Evolutionary conservation across 2,797 vertebrate species (phyloP), one percentile per base, ranked within the genome.

Genomic region (Octomys mimax): DNA sequence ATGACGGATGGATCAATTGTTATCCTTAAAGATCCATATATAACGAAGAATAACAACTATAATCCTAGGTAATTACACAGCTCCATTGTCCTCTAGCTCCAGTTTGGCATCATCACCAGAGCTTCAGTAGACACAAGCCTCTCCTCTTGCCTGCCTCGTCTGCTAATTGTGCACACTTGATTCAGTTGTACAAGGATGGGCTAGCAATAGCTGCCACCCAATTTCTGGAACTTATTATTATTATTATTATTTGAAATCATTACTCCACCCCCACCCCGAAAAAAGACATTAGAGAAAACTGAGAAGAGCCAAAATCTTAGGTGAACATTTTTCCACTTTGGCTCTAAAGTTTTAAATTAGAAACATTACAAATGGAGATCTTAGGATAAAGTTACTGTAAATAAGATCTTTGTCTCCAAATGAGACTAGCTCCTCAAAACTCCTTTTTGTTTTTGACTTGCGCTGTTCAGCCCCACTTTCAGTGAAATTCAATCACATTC

Each of bases 401-500:
- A 95, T 92, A 96, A 91, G 64, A 57, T 80, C 89, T 94, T 96
- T 97, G 91, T 96, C 95, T 98, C 87, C 92, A 96, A 95, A 97
- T 97, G 86, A 83, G 89, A 82, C 82, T 75, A 87, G 71, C 92
- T 97, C 89, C 97, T 97, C 92, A 96, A 97, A 97, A 82, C 36
- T 88, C 64, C 94, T 95, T 49, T 96, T 95, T 88, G 57, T 91
- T 96, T 97, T 97, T 97, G 93, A 97, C 86, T 97, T 91, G 94
- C 81, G 94, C 95, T 8, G n/a, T 77, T 96, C 85, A 77, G 94
- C 92, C 95, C 57, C 97, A 85, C 87, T 98, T 96, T 97, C 95
- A 96, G 95, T 92, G 97, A 98, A 95, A 96, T 90, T 97, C 95
- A 97, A 97, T 95, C 94, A 89, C 61, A 89, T 93, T 95, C 92